phyloP scores from a whole-genome alignment of 2,888 invertebrate genomes.

The Saturnia pavonia region DNA sequence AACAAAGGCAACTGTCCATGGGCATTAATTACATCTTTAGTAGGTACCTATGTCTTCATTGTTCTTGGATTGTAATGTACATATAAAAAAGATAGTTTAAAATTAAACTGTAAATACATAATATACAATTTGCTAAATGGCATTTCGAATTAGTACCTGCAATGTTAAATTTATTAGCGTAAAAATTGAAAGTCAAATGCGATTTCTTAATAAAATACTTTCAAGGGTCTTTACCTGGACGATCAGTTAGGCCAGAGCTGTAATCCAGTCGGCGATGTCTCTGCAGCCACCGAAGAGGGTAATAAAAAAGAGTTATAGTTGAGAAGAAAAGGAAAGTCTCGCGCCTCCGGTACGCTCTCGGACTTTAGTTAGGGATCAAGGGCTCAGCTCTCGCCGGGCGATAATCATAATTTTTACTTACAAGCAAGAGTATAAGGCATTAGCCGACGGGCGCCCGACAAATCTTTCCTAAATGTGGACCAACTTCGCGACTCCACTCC shows the following conservation, averaged over 20 bases:
- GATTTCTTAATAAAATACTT: slow-evolving; percentile 57
- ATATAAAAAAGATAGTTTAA: too few relatives aligned
- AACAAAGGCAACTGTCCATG: too few relatives aligned
- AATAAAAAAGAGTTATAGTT: slow-evolving; percentile 83
- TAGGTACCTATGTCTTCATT: too few relatives aligned
- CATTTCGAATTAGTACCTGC: neutral
- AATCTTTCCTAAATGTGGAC: slow-evolving; percentile 78
- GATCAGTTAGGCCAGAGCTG: slow-evolving; percentile 61
- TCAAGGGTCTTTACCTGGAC: slow-evolving; percentile 56
- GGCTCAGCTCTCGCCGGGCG: slow-evolving; percentile 75
- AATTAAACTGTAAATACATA: neutral
- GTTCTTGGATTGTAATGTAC: too few relatives aligned
- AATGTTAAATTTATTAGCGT: neutral
- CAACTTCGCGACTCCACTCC: slow-evolving; percentile 75
- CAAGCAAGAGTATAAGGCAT: slow-evolving; percentile 71
- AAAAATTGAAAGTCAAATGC: slow-evolving; percentile 22
- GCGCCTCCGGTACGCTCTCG: slow-evolving; percentile 54
- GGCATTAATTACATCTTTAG: too few relatives aligned
- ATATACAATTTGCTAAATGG: neutral
- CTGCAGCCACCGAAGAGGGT: slow-evolving; percentile 61
- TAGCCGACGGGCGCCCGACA: slow-evolving; percentile 73
- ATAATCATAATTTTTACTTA: slow-evolving; percentile 83
- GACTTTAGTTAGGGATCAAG: slow-evolving; percentile 80
- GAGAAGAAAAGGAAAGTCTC: slow-evolving; percentile 78
- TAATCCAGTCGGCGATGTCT: slow-evolving; percentile 72